phyloP scores from a whole-genome alignment of 2,888 invertebrate genomes.

The Dimorphilus gyrociliatus region DNA sequence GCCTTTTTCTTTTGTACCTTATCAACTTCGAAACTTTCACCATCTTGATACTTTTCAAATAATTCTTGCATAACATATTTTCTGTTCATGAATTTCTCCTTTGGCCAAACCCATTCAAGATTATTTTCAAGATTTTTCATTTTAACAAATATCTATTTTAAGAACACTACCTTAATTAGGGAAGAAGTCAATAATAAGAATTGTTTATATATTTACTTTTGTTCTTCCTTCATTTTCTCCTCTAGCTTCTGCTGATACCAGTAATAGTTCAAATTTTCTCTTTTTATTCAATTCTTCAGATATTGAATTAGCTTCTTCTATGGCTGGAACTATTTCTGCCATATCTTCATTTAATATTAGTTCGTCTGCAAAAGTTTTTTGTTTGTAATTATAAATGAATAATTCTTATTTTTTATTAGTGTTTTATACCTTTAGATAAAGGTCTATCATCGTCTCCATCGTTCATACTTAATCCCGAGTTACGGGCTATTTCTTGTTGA shows the following conservation, averaged over 20 bases:
- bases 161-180: neutral
- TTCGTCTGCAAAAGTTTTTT: constrained; percentile 22
- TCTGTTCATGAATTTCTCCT: constrained; percentile 41
- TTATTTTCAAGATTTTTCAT: constrained; percentile 41
- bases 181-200: constrained; percentile 29
- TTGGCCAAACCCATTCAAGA: constrained; percentile 43
- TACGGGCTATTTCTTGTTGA: constrained; percentile 42
- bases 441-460: constrained; percentile 22
- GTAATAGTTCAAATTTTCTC: constrained; percentile 41
- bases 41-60: constrained; percentile 42
- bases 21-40: constrained; percentile 40
- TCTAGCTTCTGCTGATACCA: constrained; percentile 42
- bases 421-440: constrained; percentile 19
- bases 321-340: constrained; percentile 41
- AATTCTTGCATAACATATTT: constrained; percentile 45
- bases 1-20: too few relatives aligned
- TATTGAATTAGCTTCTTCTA: constrained; percentile 44
- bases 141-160: constrained; percentile 28
- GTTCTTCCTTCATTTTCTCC: constrained; percentile 38
- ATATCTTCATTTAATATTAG: constrained; percentile 42
- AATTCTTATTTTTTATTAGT: neutral
- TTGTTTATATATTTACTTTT: constrained; percentile 29
- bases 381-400: neutral
- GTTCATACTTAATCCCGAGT: constrained; percentile 28
- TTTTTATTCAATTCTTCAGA: constrained; percentile 42